phyloP scores from a whole-genome alignment of 2,797 vertebrate species.

The Neosilurus mollespiculum region DNA sequence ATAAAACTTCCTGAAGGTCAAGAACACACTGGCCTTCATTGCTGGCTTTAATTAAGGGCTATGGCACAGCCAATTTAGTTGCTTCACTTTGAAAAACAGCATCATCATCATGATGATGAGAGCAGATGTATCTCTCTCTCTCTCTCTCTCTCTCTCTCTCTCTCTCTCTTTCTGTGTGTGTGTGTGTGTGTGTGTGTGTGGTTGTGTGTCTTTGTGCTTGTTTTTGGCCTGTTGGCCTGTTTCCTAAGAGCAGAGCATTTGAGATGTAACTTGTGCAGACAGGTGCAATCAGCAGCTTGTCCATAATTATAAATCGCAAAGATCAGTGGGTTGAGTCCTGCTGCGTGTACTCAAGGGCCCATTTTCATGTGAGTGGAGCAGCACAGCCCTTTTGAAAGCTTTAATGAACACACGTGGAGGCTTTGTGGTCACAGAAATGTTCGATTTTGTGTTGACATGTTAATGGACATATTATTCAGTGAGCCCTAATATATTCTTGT shows the following conservation, averaged over 20 bases:
- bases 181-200: too few species aligned
- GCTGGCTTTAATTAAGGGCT: slow-evolving; percentile 56
- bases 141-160: background rate
- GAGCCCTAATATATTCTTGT: background rate
- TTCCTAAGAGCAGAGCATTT: slow-evolving; percentile 43
- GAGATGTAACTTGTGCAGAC: slow-evolving; percentile 55
- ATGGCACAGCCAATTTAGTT: slow-evolving; percentile 50
- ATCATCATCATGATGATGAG: slow-evolving; percentile 1
- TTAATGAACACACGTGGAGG: background rate
- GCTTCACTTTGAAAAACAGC: slow-evolving; percentile 47
- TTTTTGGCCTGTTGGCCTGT: slow-evolving; percentile 12
- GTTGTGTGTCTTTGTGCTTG: background rate
- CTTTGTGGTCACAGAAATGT: slow-evolving; percentile 11
- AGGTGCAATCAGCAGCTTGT: slow-evolving; percentile 52
- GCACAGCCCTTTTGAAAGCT: background rate
- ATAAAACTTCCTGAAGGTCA: slow-evolving; percentile 37
- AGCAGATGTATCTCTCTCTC: background rate
- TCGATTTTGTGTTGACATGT: slow-evolving; percentile 22
- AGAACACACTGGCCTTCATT: slow-evolving; percentile 43
- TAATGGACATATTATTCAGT: slow-evolving; percentile 25
- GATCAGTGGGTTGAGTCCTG: slow-evolving; percentile 9
- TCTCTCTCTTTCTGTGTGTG: background rate
- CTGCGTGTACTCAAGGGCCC: slow-evolving; percentile 5
- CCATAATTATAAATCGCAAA: slow-evolving; percentile 46
- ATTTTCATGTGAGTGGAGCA: slow-evolving; percentile 22